These are phyloP conservation scores for Lophotis ruficrista DNA, from an alignment of 2,113 vertebrate genomes.

Conservation along the genomic window DNA sequence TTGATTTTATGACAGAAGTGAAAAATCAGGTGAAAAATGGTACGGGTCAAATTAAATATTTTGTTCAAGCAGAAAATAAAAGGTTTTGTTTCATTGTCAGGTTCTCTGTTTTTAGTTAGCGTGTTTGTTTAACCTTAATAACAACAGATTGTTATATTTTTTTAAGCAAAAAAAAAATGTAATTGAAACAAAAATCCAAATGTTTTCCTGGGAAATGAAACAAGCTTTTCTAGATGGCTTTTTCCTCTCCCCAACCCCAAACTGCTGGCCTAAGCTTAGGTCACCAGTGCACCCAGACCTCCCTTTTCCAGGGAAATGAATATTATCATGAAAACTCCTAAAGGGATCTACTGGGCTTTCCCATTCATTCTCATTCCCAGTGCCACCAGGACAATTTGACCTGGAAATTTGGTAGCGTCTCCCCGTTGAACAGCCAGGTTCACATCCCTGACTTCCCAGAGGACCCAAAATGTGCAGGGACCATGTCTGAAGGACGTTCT, in stretches of 20 bases:
- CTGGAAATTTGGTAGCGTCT: too few relatives aligned
- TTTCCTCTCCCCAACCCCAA: background rate
- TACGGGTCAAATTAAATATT: slow-evolving; percentile 55
- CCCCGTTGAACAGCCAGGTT: too few relatives aligned
- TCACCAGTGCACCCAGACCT: background rate
- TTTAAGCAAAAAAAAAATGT: background rate
- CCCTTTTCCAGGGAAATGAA: background rate
- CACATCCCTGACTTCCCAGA: too few relatives aligned
- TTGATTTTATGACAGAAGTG: slow-evolving; percentile 64
- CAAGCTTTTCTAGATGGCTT: background rate
- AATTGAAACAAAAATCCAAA: background rate
- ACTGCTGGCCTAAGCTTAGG: background rate
- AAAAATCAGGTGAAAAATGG: slow-evolving; percentile 67
- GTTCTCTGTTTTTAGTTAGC: background rate
- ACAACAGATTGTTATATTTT: background rate
- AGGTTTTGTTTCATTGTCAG: slow-evolving; percentile 41
- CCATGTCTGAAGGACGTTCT: background rate
- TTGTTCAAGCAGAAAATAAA: slow-evolving; percentile 62
- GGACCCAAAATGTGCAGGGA: background rate
- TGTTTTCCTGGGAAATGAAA: background rate
- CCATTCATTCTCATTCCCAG: background rate
- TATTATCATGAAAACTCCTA: background rate
- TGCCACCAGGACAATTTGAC: background rate
- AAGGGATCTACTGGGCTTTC: background rate
- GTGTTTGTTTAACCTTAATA: background rate